Percentiles rank a stretch among this genome's conserved stretches.
Evolutionary conservation across 2,888 invertebrate species (phyloP).

Genomic region (Tinea trinotella): DNA sequence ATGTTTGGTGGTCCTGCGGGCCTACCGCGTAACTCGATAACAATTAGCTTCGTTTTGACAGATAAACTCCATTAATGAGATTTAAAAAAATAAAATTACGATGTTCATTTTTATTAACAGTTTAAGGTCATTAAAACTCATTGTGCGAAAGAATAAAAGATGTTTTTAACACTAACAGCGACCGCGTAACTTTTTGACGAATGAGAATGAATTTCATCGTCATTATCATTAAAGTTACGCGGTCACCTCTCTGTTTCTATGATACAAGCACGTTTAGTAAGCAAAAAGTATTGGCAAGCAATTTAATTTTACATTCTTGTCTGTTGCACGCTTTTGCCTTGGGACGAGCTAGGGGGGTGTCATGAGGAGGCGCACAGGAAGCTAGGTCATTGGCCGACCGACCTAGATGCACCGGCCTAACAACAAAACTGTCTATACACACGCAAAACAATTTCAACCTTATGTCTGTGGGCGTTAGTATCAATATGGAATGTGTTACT

Average conservation of each 20-base stretch:
- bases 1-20: no score
- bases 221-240: no score
- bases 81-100: no score
- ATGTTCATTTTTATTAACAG: no score
- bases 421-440: not conserved
- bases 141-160: not conserved
- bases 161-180: no score
- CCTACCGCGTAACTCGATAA: no score
- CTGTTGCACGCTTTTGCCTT: conserved; percentile 7
- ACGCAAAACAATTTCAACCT: not conserved
- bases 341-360: conserved; percentile 19
- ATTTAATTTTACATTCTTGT: conserved; percentile 18
- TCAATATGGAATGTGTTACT: not conserved
- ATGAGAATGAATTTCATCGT: no score
- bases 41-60: no score
- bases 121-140: no score
- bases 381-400: conserved; percentile 32
- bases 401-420: conserved; percentile 23
- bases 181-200: no score
- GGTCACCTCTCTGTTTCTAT: no score
- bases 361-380: conserved; percentile 22
- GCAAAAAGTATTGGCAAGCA: not conserved
- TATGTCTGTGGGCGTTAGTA: not conserved
- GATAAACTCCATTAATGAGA: no score
- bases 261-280: not conserved